These are phyloP conservation scores for Drosophila parvula DNA, from an alignment of 1,140 invertebrate genomes.

Conservation along the genomic window DNA sequence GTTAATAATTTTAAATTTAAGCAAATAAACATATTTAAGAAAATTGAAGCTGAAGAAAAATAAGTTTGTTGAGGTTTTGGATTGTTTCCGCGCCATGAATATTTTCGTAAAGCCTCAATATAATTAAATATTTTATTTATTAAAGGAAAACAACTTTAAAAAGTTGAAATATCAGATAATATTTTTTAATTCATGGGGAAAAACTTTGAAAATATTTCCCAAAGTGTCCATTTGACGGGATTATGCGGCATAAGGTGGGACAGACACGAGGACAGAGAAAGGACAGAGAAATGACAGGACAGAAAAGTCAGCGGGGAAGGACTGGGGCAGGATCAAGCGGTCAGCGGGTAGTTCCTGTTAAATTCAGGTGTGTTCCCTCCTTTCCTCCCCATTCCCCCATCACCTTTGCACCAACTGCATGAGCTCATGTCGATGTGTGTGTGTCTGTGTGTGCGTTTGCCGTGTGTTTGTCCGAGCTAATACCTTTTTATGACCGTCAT, in stretches of 20 bases:
- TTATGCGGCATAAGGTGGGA: slow-evolving; percentile 70
- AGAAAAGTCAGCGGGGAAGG: slow-evolving; percentile 27
- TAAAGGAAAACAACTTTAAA: too few species aligned
- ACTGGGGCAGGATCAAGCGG: slow-evolving; percentile 67
- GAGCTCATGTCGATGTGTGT: slow-evolving; percentile 43
- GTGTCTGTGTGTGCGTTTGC: slow-evolving; percentile 25
- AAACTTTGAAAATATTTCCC: not conserved
- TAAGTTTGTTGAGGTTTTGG: too few species aligned
- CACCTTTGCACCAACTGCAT: slow-evolving; percentile 49
- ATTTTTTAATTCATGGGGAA: not conserved
- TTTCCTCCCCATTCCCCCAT: too few species aligned
- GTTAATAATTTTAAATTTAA: too few species aligned
- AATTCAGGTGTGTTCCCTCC: slow-evolving; percentile 42
- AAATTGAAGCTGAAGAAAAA: too few species aligned
- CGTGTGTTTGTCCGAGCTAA: slow-evolving; percentile 63
- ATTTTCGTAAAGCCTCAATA: not conserved
- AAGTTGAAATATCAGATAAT: too few species aligned
- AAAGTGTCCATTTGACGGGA: slow-evolving; percentile 44
- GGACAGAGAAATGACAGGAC: slow-evolving; percentile 22
- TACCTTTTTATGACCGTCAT: slow-evolving; percentile 81
- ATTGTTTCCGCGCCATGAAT: not conserved
- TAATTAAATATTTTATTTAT: not conserved
- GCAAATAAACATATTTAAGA: too few species aligned
- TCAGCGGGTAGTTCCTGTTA: slow-evolving; percentile 67
- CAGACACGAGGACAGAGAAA: slow-evolving; percentile 4